Base-by-base conservation (phyloP, 2,797 vertebrate genomes). In the Tamandua tetradactyla region DNA sequence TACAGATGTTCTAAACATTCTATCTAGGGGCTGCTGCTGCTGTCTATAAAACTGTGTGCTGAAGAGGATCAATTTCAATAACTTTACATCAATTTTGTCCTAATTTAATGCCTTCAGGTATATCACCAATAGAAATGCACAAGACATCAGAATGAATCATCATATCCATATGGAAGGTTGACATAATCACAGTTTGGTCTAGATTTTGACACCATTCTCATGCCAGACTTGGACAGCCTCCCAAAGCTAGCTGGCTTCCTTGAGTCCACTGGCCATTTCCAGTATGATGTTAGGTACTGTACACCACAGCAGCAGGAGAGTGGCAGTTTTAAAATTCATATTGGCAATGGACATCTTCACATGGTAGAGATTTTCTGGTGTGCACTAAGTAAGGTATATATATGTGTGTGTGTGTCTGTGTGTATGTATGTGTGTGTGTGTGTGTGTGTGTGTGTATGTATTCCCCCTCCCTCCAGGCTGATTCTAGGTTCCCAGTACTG, bases 321-420 rank as follows among this genome's bases (percentile, higher is more conserved):
- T 0, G 37, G 78, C 4, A 40, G 11, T 7, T 82, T 78, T 92
- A 72, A 69, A 55, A 55, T 72, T 57, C 55, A 7, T 40, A 62
- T 9, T 44, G 75, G 52, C 79, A 83, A 32, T 32, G 69, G 87
- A 37, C 47, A 49, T n/a, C 75, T 82, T 91, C 55, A 35, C 47
- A 92, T n/a, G 25, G 74, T 83, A 10, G 61, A 89, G 44, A 52
- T 57, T 95, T 83, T 81, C 52, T 40, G 12, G 68, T 92, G 37
- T 79, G 47, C 52, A 88, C 64, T 74, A 32, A n/a, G n/a, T n/a
- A n/a, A n/a, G 27, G 10, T 30, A 62, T 62, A 27, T n/a, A n/a
- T n/a, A n/a, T n/a, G n/a, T 23, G 1, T 11, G 25, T 25, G 25
- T 11, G 13, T 61, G 49, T 49, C 15, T 47, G 47, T 47, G 47